Base-by-base conservation (phyloP, 2,888 invertebrate species). In the Drosophila ustulata region DNA sequence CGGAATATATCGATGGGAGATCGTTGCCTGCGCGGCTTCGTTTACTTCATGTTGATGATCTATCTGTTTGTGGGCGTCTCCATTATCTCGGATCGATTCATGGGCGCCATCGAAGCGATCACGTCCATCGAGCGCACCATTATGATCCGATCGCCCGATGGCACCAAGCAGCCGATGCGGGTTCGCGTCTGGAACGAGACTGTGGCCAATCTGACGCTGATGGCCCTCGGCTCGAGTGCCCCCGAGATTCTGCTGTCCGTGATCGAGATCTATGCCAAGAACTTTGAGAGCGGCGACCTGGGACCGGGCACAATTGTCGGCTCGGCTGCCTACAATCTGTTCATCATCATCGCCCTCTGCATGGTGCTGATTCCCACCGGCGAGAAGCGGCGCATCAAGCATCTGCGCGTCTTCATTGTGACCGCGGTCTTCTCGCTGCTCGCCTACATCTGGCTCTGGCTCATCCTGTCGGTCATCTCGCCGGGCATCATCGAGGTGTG, bases 161-260 rank as follows among this genome's bases (percentile, higher is more conserved):
- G 97, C 71, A 97, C 97, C 71, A 95, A 95, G 11, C 97, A 98
- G 90, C 96, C 97, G 81, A 94, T 99, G 46, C 96, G 96, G 55
- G 99, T 99, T 13, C 94, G 99, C 66, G 97, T 99, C 66, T 99
- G 99, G 99, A 99, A 99, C 93, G 99, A 99, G 92, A 99, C 99
- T 2, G 99, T 99, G 46, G 99, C 99, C 75, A 99, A 99, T 93
- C 93, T 99, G 81, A 99, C 99, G 4, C 94, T 99, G 58, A 99
- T 99, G 99, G 99, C 99, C 11, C 93, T 99, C 61, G 99, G 99
- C 3, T 99, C 99, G 25, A 99, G 98, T 85, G 99, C 99, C 2
- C 99, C 99, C 0, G 99, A 99, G 93, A 99, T 99, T 91, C 93
- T 99, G 26, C 93, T 99, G 47, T 99, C 99, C 11, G 97, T 99